Evolutionary conservation across 2,888 invertebrate genomes (phyloP).

Genomic region (Standfussiana lucernea): DNA sequence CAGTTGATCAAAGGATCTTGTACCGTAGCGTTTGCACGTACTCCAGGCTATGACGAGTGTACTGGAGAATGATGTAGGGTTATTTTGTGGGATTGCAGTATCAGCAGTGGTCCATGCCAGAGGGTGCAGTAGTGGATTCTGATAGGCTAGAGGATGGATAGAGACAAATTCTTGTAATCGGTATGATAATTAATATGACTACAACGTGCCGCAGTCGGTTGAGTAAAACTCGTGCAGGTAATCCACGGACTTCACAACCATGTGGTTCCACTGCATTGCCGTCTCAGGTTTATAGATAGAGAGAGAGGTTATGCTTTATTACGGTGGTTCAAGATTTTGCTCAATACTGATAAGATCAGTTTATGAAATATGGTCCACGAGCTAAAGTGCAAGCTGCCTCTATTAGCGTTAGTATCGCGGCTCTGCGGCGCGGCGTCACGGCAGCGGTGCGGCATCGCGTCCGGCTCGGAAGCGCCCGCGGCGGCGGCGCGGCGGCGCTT

Average conservation of each 20-base stretch:
- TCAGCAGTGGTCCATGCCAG: not conserved
- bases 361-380: constrained; percentile 3
- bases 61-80: not conserved
- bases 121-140: not conserved
- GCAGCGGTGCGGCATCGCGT: constrained; percentile 44
- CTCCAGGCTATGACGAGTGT: not conserved
- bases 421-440: constrained; percentile 10
- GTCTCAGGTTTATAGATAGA: not conserved
- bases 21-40: not conserved
- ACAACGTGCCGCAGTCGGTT: not conserved
- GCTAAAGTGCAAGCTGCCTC: constrained; percentile 3
- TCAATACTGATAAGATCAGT: constrained; percentile 2
- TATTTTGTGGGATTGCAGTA: not conserved
- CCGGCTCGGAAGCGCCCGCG: constrained; percentile 71
- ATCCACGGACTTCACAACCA: not conserved
- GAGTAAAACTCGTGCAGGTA: too few relatives aligned
- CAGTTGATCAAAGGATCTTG: not conserved
- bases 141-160: too few relatives aligned
- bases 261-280: not conserved
- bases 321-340: not conserved
- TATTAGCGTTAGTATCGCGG: constrained; percentile 30
- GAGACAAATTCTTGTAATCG: not conserved
- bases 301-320: not conserved
- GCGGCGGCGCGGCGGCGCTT: constrained; percentile 69
- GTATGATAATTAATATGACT: not conserved